phyloP scores from a whole-genome alignment of 2,888 invertebrate genomes.

The Harpagoxenus sublaevis region DNA sequence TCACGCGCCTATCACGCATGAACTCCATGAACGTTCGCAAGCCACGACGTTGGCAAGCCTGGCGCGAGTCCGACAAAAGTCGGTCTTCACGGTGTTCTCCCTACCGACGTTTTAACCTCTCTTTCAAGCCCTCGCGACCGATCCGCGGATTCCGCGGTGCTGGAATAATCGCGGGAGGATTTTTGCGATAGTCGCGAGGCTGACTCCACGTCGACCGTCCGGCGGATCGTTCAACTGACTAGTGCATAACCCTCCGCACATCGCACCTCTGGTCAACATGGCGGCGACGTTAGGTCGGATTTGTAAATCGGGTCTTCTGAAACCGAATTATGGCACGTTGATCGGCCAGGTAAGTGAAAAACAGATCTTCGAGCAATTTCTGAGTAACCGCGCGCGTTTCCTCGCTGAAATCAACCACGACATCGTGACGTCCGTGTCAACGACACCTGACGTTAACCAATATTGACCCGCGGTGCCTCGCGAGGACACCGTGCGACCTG shows the following conservation, averaged over 20 bases:
- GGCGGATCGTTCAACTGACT: constrained; percentile 67
- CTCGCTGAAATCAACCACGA: background rate
- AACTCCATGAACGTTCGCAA: constrained; percentile 34
- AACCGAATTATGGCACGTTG: constrained; percentile 90
- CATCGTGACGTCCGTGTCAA: constrained; percentile 6
- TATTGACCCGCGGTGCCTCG: constrained; percentile 17
- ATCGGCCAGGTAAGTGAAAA: constrained; percentile 90
- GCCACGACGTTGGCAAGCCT: constrained; percentile 16
- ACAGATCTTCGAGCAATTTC: background rate
- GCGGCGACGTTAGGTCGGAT: constrained; percentile 95
- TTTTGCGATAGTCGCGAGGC: constrained; percentile 1
- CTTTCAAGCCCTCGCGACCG: background rate
- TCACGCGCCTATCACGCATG: too few relatives aligned
- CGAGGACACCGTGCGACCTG: constrained; percentile 61
- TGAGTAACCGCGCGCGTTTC: background rate
- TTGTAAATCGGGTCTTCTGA: constrained; percentile 94
- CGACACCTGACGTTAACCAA: constrained; percentile 50
- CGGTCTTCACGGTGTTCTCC: constrained; percentile 8
- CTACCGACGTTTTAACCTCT: background rate
- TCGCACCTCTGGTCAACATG: constrained; percentile 90
- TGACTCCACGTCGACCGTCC: background rate
- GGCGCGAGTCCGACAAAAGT: constrained; percentile 37
- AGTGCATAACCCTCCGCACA: constrained; percentile 73
- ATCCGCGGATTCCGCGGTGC: background rate
- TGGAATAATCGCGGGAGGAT: constrained; percentile 25